Evolutionary conservation across 2,113 vertebrate species (phyloP).

Genomic region (Hippocampus comes): DNA sequence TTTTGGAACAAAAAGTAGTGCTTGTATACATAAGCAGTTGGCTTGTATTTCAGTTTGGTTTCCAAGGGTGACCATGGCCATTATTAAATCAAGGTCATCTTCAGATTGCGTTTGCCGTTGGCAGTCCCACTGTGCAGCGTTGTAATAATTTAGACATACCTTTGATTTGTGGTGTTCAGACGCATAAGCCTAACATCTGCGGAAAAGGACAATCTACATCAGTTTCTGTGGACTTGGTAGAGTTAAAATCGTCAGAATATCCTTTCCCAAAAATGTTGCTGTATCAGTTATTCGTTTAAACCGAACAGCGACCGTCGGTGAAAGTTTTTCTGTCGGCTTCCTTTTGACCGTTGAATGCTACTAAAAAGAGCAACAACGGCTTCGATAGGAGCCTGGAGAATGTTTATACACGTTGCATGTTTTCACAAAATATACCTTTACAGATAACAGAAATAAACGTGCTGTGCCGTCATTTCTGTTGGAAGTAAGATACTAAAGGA

Average conservation of each 20-base stretch:
- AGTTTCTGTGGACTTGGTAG: neutral
- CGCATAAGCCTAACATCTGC: neutral
- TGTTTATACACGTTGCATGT: neutral
- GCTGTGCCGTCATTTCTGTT: no score
- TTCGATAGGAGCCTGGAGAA: constrained; percentile 8
- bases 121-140: neutral
- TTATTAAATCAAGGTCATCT: no score
- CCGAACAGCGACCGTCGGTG: constrained; percentile 13
- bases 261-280: constrained; percentile 7
- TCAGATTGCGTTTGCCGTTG: neutral
- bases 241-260: neutral
- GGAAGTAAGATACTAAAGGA: no score
- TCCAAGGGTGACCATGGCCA: no score
- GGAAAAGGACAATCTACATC: neutral
- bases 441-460: no score
- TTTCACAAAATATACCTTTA: no score
- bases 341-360: constrained; percentile 5
- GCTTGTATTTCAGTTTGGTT: no score
- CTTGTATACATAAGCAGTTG: no score
- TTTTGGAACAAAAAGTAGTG: no score
- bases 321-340: constrained; percentile 6
- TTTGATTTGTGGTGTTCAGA: neutral
- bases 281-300: neutral
- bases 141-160: neutral
- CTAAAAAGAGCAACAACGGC: constrained; percentile 2